Conservation (phyloP, 1,140 invertebrate species). For the Pseudomyrmex pallidus region DNA sequence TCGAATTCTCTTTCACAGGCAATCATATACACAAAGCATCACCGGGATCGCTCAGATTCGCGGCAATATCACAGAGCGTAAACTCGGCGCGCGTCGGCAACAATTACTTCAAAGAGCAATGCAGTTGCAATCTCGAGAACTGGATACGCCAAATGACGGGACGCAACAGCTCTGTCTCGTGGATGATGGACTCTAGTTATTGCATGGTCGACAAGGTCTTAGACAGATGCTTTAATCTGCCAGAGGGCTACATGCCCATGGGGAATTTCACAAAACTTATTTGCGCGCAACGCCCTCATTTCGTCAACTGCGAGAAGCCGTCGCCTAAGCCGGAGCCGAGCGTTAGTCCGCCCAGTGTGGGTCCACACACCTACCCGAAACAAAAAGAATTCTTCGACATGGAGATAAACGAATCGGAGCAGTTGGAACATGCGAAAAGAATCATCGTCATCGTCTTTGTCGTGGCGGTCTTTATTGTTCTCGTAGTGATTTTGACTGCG, state of each 20-base stretch:
- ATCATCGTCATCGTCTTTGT: conserved; percentile 85
- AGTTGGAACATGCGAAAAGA: conserved; percentile 82
- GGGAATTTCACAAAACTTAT: conserved; percentile 87
- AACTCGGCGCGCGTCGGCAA: conserved; percentile 85
- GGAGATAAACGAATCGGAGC: conserved; percentile 82
- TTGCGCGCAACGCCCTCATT: conserved; percentile 83
- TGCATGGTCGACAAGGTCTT: conserved; percentile 87
- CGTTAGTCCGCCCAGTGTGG: conserved; percentile 81
- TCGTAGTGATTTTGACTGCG: conserved; percentile 84
- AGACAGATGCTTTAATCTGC: conserved; percentile 87
- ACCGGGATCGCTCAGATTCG: conserved; percentile 86
- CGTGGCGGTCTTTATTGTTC: conserved; percentile 83
- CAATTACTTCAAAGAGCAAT: conserved; percentile 88
- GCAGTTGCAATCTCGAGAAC: conserved; percentile 87
- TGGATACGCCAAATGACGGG: conserved; percentile 86
- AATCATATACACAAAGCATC: conserved; percentile 87
- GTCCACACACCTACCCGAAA: conserved; percentile 81
- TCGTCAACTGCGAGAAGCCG: conserved; percentile 77
- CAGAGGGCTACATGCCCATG: conserved; percentile 87
- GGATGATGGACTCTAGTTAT: conserved; percentile 86
- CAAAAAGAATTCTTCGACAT: conserved; percentile 82
- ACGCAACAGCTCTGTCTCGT: conserved; percentile 77
- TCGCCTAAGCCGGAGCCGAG: conserved; percentile 75
- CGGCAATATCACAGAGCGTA: conserved; percentile 85
- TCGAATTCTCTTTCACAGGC: conserved; percentile 87